Percentiles rank a stretch among this genome's conserved stretches.
Conservation (phyloP, 2,888 invertebrate species). For the Teinopalpus imperialis region DNA sequence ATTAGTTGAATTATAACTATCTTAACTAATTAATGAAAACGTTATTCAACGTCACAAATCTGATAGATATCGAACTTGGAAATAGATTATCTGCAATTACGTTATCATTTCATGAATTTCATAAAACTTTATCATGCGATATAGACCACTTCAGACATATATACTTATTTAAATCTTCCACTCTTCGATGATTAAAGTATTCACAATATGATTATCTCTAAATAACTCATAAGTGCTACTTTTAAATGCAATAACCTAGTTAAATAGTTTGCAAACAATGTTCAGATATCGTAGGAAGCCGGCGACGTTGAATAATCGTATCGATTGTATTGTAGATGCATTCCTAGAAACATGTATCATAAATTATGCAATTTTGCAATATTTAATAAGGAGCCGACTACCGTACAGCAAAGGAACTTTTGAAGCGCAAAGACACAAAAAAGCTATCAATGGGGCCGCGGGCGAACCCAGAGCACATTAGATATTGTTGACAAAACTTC, state of each 20-base stretch:
- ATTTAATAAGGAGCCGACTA: slow-evolving; percentile 66
- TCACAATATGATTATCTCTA: slow-evolving; percentile 68
- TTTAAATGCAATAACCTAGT: slow-evolving; percentile 75
- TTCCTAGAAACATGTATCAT: slow-evolving; percentile 48
- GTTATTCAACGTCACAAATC: slow-evolving; percentile 5
- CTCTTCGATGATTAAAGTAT: slow-evolving; percentile 62
- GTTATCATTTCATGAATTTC: slow-evolving; percentile 34
- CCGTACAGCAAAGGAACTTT: slow-evolving; percentile 52
- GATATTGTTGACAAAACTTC: slow-evolving; percentile 82
- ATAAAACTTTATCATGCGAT: slow-evolving; percentile 32
- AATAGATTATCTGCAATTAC: slow-evolving; percentile 33
- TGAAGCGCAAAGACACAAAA: slow-evolving; percentile 57
- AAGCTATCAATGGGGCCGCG: slow-evolving; percentile 75
- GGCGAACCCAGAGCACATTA: slow-evolving; percentile 71
- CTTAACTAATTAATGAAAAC: slow-evolving; percentile 2
- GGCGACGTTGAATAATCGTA: slow-evolving; percentile 49
- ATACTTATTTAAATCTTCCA: slow-evolving; percentile 48
- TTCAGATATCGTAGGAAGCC: slow-evolving; percentile 50
- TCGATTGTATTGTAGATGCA: slow-evolving; percentile 49
- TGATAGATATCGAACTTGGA: slow-evolving; percentile 28
- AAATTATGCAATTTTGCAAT: slow-evolving; percentile 66
- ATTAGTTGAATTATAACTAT: background rate
- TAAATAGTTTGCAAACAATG: slow-evolving; percentile 56
- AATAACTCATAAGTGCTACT: slow-evolving; percentile 69
- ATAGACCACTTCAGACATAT: slow-evolving; percentile 56